Conservation (phyloP, 1,140 invertebrate genomes). For the Neodiprion lecontei region DNA sequence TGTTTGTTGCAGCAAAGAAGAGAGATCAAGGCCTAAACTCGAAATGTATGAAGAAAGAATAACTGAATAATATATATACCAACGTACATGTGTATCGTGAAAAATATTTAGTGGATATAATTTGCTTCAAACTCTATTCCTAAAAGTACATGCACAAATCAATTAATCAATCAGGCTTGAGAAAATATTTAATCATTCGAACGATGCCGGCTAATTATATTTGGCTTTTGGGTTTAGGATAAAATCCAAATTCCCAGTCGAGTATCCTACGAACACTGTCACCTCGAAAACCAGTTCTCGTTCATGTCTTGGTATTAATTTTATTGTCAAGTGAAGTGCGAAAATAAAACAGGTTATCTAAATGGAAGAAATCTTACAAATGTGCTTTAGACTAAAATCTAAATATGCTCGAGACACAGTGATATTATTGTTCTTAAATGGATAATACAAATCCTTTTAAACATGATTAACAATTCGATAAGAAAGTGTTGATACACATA, state of each 20-base stretch:
- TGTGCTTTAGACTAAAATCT: constrained; percentile 46
- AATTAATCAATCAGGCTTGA: neutral
- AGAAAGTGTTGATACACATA: constrained; percentile 53
- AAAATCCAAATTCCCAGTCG: constrained; percentile 20
- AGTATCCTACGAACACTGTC: neutral
- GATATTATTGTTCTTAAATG: constrained; percentile 55
- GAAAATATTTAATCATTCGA: constrained; percentile 29
- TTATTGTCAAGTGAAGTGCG: neutral
- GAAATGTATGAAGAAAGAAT: neutral
- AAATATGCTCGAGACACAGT: constrained; percentile 49
- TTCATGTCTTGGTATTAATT: constrained; percentile 16
- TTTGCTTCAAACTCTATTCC: too few species aligned
- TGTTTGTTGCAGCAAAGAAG: neutral
- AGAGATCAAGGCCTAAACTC: neutral
- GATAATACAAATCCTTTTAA: constrained; percentile 47
- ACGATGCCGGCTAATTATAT: constrained; percentile 54
- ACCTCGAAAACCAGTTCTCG: neutral
- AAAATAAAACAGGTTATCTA: constrained; percentile 38
- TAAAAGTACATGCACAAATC: too few species aligned
- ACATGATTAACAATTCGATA: neutral
- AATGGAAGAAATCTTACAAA: constrained; percentile 54
- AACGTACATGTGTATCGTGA: neutral
- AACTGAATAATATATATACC: neutral
- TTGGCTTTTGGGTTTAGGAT: constrained; percentile 56
- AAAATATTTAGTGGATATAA: neutral